Evolutionary conservation across 2,888 invertebrate species (phyloP).

Genomic region (Catotricha subobsoleta): DNA sequence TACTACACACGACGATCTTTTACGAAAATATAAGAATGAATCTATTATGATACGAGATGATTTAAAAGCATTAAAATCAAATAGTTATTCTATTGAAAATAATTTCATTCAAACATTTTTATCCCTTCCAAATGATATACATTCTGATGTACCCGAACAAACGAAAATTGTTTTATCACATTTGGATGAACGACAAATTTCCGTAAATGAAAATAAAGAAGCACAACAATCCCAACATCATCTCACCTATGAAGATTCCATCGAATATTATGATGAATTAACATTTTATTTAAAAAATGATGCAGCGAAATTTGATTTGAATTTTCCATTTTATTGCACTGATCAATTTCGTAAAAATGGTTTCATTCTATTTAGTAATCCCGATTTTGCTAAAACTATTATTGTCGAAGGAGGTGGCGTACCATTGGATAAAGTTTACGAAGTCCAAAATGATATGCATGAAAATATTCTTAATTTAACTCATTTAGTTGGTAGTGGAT

Average conservation of each 20-base stretch:
- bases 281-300: constrained; percentile 45
- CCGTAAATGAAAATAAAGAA: too few species aligned
- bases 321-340: constrained; percentile 20
- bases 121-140: constrained; percentile 50
- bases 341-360: constrained; percentile 29
- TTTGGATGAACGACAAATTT: not conserved
- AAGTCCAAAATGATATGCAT: not conserved
- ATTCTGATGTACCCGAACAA: constrained; percentile 19
- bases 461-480: constrained; percentile 4
- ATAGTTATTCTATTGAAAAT: too few species aligned
- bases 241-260: constrained; percentile 26
- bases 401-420: constrained; percentile 48
- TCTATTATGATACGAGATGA: too few species aligned
- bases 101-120: constrained; percentile 43
- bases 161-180: not conserved
- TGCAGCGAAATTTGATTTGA: constrained; percentile 52
- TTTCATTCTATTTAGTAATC: constrained; percentile 49
- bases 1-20: too few species aligned
- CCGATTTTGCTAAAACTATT: constrained; percentile 59
- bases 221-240: constrained; percentile 16
- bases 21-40: too few species aligned
- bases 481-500: constrained; percentile 59
- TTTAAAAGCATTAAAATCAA: too few species aligned
- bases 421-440: constrained; percentile 30
- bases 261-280: constrained; percentile 40